Conservation (phyloP, 2,888 invertebrate species). For the Drosophila pseudotalamancana region DNA sequence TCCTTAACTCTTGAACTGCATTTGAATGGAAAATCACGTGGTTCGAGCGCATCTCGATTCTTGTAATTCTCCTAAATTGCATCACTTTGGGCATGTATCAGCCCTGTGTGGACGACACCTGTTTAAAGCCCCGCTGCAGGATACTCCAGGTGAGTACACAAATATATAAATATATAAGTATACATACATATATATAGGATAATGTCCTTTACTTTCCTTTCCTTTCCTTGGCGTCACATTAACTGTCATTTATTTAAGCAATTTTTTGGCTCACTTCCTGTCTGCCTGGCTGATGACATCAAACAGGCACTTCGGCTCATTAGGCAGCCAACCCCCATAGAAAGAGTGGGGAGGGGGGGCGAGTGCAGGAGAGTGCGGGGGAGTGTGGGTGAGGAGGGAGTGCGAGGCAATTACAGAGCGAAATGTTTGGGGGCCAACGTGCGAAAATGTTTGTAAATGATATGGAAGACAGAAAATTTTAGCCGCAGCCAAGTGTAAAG, state of each 20-base stretch:
- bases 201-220: too few relatives aligned
- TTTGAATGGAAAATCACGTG: constrained; percentile 87
- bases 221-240: constrained; percentile 72
- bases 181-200: background rate
- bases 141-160: constrained; percentile 91
- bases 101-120: constrained; percentile 98
- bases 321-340: constrained; percentile 54
- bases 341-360: background rate
- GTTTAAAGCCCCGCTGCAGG: constrained; percentile 94
- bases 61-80: constrained; percentile 99
- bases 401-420: constrained; percentile 65
- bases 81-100: constrained; percentile 99
- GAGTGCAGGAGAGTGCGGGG: too few relatives aligned
- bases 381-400: background rate
- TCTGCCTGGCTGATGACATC: constrained; percentile 68
- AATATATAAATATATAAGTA: too few relatives aligned
- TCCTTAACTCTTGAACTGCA: constrained; percentile 35
- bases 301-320: constrained; percentile 77
- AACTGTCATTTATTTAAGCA: constrained; percentile 77
- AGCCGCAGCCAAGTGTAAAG: constrained; percentile 72
- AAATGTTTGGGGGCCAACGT: constrained; percentile 53
- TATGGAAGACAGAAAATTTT: constrained; percentile 65
- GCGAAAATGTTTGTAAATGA: constrained; percentile 71
- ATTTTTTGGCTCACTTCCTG: constrained; percentile 78
- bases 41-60: constrained; percentile 99